Evolutionary conservation across 2,113 vertebrate genomes (phyloP), one percentile per base, ranked within the genome.

Genomic region (Alethe castanea): DNA sequence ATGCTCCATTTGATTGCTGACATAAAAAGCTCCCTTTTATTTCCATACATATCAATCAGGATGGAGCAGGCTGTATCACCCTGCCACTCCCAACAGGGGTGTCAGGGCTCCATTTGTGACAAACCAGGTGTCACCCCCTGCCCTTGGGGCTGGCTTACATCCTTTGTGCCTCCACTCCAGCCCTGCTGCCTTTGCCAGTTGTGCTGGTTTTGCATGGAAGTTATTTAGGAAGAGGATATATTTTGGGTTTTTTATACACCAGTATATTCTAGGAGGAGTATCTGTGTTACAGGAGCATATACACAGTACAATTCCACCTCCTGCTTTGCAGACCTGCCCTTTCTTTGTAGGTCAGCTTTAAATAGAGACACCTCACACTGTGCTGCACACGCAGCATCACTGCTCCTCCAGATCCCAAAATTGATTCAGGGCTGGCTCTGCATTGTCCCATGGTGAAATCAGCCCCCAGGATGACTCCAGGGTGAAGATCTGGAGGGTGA

Each of bases 301-400:
- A 28, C 50, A 52, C 26, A 29, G 10, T 28, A 52, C 26, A 52
- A 3, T 40, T 53, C 19, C 40, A 36, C 3, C 33, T 33, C 1
- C 16, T 80, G 50, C 60, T 65, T 65, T 73, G 26, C 33, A 86
- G 62, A 45, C 42, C 35, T 45, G 44, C 0, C 82, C 50, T 61
- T 61, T 48, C 67, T 83, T 77, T 57, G 45, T 44, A 56, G 64
- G 45, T 45, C 67, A 86, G 2, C 86, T 94, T 69, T n/a, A 71
- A 72, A 25, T 1, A 44, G 45, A 60, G 66, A 22, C 1, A 2
- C 38, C 44, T 92, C 29, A 7, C 8, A 0, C 11, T 5, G 52
- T 5, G 19, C 52, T 57, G 64, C 57, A 79, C 54, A 20, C 71
- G 24, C 8, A 9, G 53, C 29, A 2, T 38, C 18, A 1, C 20